These are phyloP conservation scores for Dicyrtoma fusca DNA, from an alignment of 2,888 invertebrate genomes.

Conservation along the genomic window DNA sequence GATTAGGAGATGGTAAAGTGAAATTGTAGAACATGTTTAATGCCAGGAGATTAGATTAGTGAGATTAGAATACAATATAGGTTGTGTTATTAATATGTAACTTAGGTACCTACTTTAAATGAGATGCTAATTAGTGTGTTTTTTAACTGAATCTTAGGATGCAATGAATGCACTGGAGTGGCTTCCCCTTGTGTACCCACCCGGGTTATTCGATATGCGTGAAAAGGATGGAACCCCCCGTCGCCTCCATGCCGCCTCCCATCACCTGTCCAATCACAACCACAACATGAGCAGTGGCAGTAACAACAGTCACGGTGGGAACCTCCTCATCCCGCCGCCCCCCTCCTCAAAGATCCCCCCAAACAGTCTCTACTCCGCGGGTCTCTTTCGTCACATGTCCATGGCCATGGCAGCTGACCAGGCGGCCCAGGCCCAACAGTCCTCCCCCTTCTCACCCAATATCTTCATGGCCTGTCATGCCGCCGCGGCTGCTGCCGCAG, in stretches of 20 bases:
- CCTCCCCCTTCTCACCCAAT: slow-evolving; percentile 44
- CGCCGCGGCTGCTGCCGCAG: slow-evolving; percentile 34
- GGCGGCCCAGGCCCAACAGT: background rate
- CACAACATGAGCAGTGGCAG: slow-evolving; percentile 58
- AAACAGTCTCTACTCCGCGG: slow-evolving; percentile 43
- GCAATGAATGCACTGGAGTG: slow-evolving; percentile 56
- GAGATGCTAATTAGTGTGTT: background rate
- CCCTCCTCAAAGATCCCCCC: slow-evolving; percentile 14
- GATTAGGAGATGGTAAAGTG: too few species aligned
- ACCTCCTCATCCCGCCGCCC: slow-evolving; percentile 18
- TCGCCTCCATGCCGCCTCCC: slow-evolving; percentile 64
- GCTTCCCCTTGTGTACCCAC: slow-evolving; percentile 54
- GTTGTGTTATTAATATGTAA: background rate
- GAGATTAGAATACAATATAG: background rate
- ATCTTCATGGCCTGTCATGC: slow-evolving; percentile 49
- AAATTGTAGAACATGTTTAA: too few species aligned
- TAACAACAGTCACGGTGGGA: too few species aligned
- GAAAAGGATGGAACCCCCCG: slow-evolving; percentile 90
- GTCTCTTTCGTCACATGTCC: slow-evolving; percentile 48
- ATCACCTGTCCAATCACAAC: slow-evolving; percentile 59
- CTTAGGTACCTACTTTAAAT: background rate
- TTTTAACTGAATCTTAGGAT: slow-evolving; percentile 8
- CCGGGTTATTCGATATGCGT: slow-evolving; percentile 66
- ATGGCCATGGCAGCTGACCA: slow-evolving; percentile 37
- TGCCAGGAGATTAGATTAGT: background rate